phyloP scores from a whole-genome alignment of 2,797 vertebrate genomes.

The Trematomus bernacchii region DNA sequence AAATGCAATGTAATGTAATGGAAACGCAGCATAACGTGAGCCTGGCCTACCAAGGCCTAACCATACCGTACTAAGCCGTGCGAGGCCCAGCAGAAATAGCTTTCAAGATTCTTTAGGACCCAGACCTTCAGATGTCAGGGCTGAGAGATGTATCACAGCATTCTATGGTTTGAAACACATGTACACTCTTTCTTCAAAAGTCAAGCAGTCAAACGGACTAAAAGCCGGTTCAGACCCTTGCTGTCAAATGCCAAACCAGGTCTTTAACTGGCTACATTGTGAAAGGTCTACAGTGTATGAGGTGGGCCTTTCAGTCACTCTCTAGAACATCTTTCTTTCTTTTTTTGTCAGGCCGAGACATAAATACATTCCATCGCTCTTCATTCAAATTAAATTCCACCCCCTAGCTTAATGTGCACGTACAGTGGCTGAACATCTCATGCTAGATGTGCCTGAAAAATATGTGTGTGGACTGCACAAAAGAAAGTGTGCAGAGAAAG shows the following conservation, averaged over 20 bases:
- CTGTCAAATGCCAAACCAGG: slow-evolving; percentile 21
- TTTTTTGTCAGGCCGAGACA: slow-evolving; percentile 10
- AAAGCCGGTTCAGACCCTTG: neutral
- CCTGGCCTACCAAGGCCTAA: neutral
- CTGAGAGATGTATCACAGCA: neutral
- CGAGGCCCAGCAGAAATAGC: neutral
- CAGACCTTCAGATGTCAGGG: too few relatives aligned
- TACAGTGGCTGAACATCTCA: slow-evolving; percentile 29
- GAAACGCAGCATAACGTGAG: too few relatives aligned
- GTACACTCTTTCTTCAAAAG: slow-evolving; percentile 3
- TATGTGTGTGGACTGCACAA: slow-evolving; percentile 48
- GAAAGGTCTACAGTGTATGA: neutral
- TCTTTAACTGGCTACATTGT: neutral
- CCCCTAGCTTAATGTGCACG: slow-evolving; percentile 31
- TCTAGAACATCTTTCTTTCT: neutral
- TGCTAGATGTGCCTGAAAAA: slow-evolving; percentile 39
- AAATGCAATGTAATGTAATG: too few relatives aligned
- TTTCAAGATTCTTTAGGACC: neutral
- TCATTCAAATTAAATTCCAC: slow-evolving; percentile 31
- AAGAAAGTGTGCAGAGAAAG: slow-evolving; percentile 53
- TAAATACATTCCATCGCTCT: slow-evolving; percentile 13
- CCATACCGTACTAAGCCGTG: too few relatives aligned
- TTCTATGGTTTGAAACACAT: neutral
- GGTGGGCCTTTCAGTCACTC: neutral
- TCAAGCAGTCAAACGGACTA: neutral